Percentiles rank a stretch among this genome's conserved stretches.
Evolutionary conservation across 2,888 invertebrate genomes (phyloP).

Genomic region (Lacanobia oleracea): DNA sequence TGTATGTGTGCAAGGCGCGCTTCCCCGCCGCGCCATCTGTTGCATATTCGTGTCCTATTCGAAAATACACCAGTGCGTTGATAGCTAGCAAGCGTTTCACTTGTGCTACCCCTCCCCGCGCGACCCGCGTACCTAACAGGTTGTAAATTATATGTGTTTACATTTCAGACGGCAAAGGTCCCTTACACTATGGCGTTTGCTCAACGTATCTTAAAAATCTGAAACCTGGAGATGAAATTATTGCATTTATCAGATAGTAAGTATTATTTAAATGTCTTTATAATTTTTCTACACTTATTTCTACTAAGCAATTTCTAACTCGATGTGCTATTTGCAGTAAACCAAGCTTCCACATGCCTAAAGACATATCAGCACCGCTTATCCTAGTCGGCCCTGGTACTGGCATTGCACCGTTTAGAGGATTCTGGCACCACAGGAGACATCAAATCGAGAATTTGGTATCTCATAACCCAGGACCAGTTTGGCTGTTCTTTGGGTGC

Average conservation of each 20-base stretch:
- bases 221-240: slow-evolving; percentile 92
- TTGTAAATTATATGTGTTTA: not conserved
- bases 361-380: slow-evolving; percentile 93
- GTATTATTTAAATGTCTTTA: slow-evolving; percentile 31
- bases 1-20: too few species aligned
- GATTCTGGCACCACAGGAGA: slow-evolving; percentile 96
- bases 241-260: slow-evolving; percentile 95
- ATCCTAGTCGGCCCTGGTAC: slow-evolving; percentile 97
- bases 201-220: slow-evolving; percentile 96
- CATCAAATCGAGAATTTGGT: slow-evolving; percentile 72
- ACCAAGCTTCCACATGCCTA: slow-evolving; percentile 96
- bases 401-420: slow-evolving; percentile 98
- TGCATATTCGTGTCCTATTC: too few species aligned
- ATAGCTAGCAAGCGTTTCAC: too few species aligned
- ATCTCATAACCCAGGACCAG: slow-evolving; percentile 79
- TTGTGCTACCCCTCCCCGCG: too few species aligned
- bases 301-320: slow-evolving; percentile 32
- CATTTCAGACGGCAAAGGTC: slow-evolving; percentile 93
- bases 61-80: too few species aligned
- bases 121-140: too few species aligned
- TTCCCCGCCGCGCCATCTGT: too few species aligned
- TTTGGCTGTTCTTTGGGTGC: slow-evolving; percentile 97
- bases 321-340: slow-evolving; percentile 91
- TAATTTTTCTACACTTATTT: not conserved
- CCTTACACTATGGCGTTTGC: slow-evolving; percentile 97